Evolutionary conservation across 2,113 vertebrate genomes (phyloP).

Genomic region (Verasper variegatus): DNA sequence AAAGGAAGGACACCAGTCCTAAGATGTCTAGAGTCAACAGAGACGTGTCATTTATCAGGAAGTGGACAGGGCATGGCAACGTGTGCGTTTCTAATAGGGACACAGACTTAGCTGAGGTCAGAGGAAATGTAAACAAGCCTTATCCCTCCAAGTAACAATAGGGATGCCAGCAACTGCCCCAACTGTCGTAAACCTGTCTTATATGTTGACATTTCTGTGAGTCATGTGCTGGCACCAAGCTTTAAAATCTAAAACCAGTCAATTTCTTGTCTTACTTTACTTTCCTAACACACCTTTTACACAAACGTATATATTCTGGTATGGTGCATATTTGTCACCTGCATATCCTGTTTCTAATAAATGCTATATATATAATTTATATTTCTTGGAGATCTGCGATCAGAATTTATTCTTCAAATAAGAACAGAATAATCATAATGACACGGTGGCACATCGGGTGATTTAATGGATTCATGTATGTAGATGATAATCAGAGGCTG

Average conservation of each 20-base stretch:
- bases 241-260: too few species aligned
- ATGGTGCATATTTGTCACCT: background rate
- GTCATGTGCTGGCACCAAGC: background rate
- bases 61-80: constrained; percentile 2
- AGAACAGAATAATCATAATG: background rate
- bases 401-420: background rate
- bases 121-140: constrained; percentile 45
- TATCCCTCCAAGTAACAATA: constrained; percentile 6
- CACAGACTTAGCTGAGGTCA: constrained; percentile 9
- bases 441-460: too few species aligned
- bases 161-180: background rate
- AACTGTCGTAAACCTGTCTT: background rate
- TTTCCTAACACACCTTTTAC: too few species aligned
- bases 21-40: constrained; percentile 34
- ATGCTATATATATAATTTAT: background rate
- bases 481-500: background rate
- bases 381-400: background rate
- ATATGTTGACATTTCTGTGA: background rate
- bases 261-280: too few species aligned
- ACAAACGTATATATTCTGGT: background rate
- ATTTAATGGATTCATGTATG: background rate
- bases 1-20: background rate
- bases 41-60: constrained; percentile 30
- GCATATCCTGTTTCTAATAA: too few species aligned
- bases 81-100: constrained; percentile 18